Base-by-base conservation (phyloP, 2,113 vertebrate species). In the Tautogolabrus adspersus region DNA sequence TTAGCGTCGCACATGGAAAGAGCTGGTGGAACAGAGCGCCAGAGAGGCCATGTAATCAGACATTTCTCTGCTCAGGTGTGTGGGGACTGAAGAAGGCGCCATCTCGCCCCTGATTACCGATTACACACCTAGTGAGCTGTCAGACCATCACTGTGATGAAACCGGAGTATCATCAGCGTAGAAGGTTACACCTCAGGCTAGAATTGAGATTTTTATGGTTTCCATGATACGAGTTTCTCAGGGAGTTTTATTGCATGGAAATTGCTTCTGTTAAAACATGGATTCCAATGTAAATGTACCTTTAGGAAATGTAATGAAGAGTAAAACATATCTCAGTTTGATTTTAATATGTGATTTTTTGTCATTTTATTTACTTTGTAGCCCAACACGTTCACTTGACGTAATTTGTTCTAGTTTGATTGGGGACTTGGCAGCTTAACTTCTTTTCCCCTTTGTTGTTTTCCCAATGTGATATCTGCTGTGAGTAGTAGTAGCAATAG, bases 1-100 rank as follows among this genome's bases (percentile, higher is more conserved):
- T 88, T 87, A 88, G 67, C 59, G 15, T 60, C 26, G 68, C 58
- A 62, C 66, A 67, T 87, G 66, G 75, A 61, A 85, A 84, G 90
- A 91, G 85, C 88, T 90, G 90, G 70, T 84, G 80, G 80, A 90
- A 72, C 67, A 82, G 86, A 77, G 69, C 66, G n/a, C 87, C 81
- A 62, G 81, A 89, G 73, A 82, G 69, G 74, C 85, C 60, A 73
- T 72, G 47, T 89, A 89, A 88, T 88, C 87, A 93, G 83, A 85
- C 85, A 60, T 84, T 62, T 86, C 85, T 82, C 77, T 79, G 73
- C 79, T 87, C 87, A 90, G 86, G 91, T 90, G 85, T 77, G 72
- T n/a, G 19, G 77, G 78, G 86, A 88, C 65, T 3, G 65, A 80
- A 64, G 62, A 70, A 87, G 75, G 40, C 23, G 47, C 72, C 82